phyloP scores from a whole-genome alignment of 2,113 vertebrate genomes.

The Atlantisia rogersi region DNA sequence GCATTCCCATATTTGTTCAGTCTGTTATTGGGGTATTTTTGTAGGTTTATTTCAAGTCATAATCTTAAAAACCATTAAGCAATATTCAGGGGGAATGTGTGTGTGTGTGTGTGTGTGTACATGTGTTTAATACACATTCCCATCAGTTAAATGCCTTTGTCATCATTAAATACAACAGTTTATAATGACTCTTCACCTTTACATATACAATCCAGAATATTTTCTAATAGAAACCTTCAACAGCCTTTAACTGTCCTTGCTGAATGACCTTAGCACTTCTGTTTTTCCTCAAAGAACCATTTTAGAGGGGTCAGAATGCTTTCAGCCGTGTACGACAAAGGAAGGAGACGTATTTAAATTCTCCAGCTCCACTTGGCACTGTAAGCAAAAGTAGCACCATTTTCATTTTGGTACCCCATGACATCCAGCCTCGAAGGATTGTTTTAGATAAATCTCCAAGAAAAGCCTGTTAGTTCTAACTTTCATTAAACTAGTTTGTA shows the following conservation, averaged over 20 bases:
- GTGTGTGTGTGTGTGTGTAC: neutral
- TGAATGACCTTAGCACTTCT: neutral
- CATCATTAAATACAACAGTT: neutral
- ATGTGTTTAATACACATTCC: neutral
- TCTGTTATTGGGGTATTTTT: neutral
- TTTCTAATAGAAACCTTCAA: neutral
- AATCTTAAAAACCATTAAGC: neutral
- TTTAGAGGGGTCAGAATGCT: neutral
- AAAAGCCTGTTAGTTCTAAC: neutral
- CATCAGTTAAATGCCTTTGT: neutral
- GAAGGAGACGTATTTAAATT: neutral
- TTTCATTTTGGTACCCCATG: neutral
- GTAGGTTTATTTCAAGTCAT: neutral
- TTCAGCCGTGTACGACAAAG: neutral
- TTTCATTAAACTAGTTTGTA: neutral
- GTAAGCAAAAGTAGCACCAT: rapidly evolving
- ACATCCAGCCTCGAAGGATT: neutral
- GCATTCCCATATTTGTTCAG: neutral
- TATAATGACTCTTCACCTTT: neutral
- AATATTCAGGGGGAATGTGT: neutral
- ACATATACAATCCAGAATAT: neutral
- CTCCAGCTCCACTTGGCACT: neutral
- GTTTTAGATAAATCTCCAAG: neutral
- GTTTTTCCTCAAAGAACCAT: neutral
- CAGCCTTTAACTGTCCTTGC: neutral